Evolutionary conservation across 2,888 invertebrate genomes (phyloP).

Genomic region (Vannuccia rotundouncinata): DNA sequence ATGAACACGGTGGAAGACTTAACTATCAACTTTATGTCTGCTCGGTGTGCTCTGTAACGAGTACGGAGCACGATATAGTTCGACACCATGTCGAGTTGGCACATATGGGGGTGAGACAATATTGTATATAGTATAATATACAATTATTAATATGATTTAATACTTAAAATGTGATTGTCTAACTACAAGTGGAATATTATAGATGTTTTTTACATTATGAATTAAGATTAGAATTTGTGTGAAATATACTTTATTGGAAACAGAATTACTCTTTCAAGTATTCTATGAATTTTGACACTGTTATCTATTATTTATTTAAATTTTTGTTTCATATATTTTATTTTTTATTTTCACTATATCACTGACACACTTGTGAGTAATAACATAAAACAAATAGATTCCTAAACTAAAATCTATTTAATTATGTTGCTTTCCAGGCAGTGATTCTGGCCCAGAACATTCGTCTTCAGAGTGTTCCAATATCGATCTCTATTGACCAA

Average conservation of each 20-base stretch:
- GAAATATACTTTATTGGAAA: too few species aligned
- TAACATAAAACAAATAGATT: background rate
- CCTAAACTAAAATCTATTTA: background rate
- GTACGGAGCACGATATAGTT: constrained; percentile 13
- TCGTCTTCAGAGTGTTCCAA: background rate
- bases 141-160: too few species aligned
- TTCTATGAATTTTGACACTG: too few species aligned
- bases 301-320: background rate
- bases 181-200: too few species aligned
- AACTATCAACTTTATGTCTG: constrained; percentile 31
- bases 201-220: too few species aligned
- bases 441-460: background rate
- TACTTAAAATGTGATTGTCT: too few species aligned
- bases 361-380: background rate
- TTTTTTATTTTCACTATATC: background rate
- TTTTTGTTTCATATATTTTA: background rate
- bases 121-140: too few species aligned
- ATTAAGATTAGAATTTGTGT: too few species aligned
- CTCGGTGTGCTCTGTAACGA: background rate
- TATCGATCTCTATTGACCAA: too few species aligned
- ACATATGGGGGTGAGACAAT: background rate
- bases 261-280: too few species aligned
- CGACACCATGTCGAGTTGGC: background rate
- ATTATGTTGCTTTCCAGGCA: background rate
- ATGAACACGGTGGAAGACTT: background rate